Evolutionary conservation across 2,113 vertebrate species (phyloP).

Genomic region (Nothocercus nigrocapillus): DNA sequence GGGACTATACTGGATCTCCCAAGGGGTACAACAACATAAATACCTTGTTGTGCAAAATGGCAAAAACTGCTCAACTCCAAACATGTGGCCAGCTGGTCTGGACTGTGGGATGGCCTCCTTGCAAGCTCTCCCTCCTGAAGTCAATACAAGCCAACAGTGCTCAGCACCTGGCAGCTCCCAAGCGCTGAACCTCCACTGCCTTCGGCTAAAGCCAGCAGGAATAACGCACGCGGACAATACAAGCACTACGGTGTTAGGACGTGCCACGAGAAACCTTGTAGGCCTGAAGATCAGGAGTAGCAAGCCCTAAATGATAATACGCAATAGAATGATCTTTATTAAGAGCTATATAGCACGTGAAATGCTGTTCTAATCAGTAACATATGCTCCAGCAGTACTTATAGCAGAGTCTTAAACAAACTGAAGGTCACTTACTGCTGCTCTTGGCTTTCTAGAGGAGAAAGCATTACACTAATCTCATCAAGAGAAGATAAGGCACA

Average conservation of each 20-base stretch:
- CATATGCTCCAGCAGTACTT: not conserved
- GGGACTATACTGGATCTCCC: not conserved
- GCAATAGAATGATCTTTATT: not conserved
- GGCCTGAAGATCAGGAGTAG: slow-evolving; percentile 12
- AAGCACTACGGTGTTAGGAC: not conserved
- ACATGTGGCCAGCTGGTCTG: not conserved
- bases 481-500: slow-evolving; percentile 11
- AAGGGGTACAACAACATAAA: not conserved
- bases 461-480: slow-evolving; percentile 25
- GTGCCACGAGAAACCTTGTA: not conserved
- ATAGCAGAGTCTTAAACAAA: not conserved
- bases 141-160: not conserved
- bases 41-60: not conserved
- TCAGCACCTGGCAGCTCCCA: not conserved
- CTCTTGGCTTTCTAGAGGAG: not conserved
- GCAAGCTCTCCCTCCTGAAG: not conserved
- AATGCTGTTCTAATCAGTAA: not conserved
- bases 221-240: not conserved
- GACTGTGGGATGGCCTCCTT: accelerated
- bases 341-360: not conserved
- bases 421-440: not conserved
- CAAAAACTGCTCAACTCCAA: not conserved
- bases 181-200: not conserved
- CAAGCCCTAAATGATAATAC: not conserved
- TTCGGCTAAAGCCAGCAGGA: not conserved